phyloP scores from a whole-genome alignment of 2,888 invertebrate genomes.

The Lasioglossum oenotherae region DNA sequence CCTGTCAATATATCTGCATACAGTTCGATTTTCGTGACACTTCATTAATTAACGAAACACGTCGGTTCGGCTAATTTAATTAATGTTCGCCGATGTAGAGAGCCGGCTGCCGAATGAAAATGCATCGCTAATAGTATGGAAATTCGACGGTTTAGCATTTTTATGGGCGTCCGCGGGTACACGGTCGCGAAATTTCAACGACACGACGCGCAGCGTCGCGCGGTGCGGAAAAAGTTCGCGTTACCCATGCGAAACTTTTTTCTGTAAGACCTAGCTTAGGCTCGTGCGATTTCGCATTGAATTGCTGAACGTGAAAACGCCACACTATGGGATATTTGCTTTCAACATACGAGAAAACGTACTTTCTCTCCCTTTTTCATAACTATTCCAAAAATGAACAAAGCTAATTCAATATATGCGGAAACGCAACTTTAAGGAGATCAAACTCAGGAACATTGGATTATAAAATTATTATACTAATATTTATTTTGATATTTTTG shows the following conservation, averaged over 20 bases:
- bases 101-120: slow-evolving; percentile 45
- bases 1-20: slow-evolving; percentile 39
- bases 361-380: neutral
- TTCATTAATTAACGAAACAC: slow-evolving; percentile 72
- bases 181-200: slow-evolving; percentile 8
- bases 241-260: slow-evolving; percentile 17
- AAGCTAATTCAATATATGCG: no score
- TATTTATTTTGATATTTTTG: neutral
- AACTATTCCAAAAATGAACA: neutral
- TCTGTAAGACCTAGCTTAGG: slow-evolving; percentile 1
- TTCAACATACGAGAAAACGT: neutral
- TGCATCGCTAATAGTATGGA: slow-evolving; percentile 59
- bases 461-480: neutral
- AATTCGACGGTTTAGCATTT: slow-evolving; percentile 55
- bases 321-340: neutral
- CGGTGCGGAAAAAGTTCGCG: neutral
- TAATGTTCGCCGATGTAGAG: slow-evolving; percentile 60
- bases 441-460: no score
- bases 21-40: slow-evolving; percentile 71
- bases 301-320: neutral
- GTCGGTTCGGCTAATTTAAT: slow-evolving; percentile 66
- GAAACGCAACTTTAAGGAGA: no score
- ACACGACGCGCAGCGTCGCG: neutral
- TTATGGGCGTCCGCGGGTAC: slow-evolving; percentile 23
- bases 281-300: slow-evolving; percentile 6